Conservation (phyloP, 1,140 invertebrate species). For the Vanessa atalanta region DNA sequence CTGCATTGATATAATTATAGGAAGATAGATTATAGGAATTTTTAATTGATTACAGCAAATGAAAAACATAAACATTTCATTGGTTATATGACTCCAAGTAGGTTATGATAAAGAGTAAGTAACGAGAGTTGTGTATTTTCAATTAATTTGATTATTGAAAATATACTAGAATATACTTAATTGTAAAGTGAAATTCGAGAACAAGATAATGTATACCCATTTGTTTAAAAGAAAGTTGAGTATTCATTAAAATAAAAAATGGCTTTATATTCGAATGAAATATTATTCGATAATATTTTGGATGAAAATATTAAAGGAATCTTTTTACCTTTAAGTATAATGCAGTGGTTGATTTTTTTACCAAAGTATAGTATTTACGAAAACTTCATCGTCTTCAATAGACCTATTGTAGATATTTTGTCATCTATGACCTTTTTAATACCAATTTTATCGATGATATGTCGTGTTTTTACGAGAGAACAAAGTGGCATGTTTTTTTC, state of each 20-base stretch:
- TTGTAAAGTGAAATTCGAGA: too few species aligned
- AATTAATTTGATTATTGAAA: too few species aligned
- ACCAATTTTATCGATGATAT: neutral
- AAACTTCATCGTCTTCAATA: constrained; percentile 22
- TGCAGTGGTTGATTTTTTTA: constrained; percentile 20
- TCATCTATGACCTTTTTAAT: constrained; percentile 8
- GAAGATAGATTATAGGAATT: too few species aligned
- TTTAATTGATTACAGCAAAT: too few species aligned
- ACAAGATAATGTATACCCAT: too few species aligned
- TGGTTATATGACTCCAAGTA: too few species aligned
- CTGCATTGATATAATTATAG: too few species aligned
- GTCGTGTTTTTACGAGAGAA: neutral
- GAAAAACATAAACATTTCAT: too few species aligned
- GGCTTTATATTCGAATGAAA: constrained; percentile 1
- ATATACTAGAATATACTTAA: too few species aligned
- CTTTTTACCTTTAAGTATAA: constrained; percentile 22
- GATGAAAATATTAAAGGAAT: constrained; percentile 14
- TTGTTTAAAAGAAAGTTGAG: too few species aligned
- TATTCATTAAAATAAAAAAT: neutral
- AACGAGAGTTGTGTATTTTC: too few species aligned
- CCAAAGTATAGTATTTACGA: constrained; percentile 25
- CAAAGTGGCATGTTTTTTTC: neutral
- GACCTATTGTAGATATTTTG: neutral
- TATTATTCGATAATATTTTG: constrained; percentile 28
- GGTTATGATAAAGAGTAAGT: too few species aligned